Percentiles rank a stretch among this genome's conserved stretches.
Conservation (phyloP, 2,888 invertebrate genomes). For the Polymixis flavicincta region DNA sequence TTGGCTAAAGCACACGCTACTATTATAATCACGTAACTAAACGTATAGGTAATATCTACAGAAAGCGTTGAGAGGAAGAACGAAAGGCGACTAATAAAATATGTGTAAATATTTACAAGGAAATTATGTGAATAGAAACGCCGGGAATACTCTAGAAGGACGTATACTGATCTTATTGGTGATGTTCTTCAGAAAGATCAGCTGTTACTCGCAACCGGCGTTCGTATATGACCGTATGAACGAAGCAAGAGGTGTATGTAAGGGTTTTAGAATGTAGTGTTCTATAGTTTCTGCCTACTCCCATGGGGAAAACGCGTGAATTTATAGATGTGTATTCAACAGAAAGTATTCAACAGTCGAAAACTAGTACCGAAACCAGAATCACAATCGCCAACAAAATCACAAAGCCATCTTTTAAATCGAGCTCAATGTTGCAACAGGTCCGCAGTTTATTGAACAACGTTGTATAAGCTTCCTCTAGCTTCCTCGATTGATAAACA, state of each 20-base stretch:
- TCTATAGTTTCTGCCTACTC: not conserved
- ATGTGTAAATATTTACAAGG: not conserved
- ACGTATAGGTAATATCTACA: not conserved
- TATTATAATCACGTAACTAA: not conserved
- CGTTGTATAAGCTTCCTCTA: constrained; percentile 40
- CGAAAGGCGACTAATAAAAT: not conserved
- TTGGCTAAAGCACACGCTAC: not conserved
- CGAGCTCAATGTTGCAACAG: constrained; percentile 51
- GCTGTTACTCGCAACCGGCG: not conserved
- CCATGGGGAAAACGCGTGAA: too few relatives aligned
- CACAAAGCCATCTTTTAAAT: constrained; percentile 43
- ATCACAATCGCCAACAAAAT: constrained; percentile 23
- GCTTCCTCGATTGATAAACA: constrained; percentile 54
- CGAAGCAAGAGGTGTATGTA: not conserved
- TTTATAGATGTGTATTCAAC: not conserved
- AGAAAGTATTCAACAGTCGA: not conserved
- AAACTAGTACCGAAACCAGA: not conserved
- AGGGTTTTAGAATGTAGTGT: too few relatives aligned
- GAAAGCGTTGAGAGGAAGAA: not conserved
- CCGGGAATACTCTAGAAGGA: not conserved
- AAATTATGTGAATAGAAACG: not conserved
- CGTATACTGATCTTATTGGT: not conserved
- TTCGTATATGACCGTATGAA: not conserved
- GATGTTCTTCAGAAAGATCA: not conserved
- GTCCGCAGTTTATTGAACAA: constrained; percentile 48